Percentiles rank a stretch among this genome's conserved stretches.
These are phyloP conservation scores for Apis dorsata DNA, from an alignment of 1,140 invertebrate genomes.

Conservation along the genomic window DNA sequence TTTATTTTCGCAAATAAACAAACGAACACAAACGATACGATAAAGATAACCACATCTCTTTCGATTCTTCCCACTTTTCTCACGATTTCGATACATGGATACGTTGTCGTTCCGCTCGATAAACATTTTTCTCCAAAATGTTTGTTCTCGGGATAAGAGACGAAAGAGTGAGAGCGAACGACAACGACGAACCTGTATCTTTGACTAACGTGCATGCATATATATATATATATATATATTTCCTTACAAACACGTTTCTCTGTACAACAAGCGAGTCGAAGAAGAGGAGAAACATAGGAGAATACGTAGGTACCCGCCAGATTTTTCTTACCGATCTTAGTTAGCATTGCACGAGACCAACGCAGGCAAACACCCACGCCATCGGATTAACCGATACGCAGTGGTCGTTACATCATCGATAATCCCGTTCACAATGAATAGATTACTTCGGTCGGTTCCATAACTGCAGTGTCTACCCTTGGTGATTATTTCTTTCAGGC, in stretches of 20 bases:
- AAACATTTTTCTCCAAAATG: too few species aligned
- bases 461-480: conserved; percentile 74
- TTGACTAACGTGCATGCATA: conserved; percentile 18
- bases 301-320: conserved; percentile 31
- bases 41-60: not conserved
- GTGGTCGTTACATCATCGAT: not conserved
- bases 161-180: not conserved
- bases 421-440: conserved; percentile 29
- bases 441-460: conserved; percentile 1
- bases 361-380: not conserved
- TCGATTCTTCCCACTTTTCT: not conserved
- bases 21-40: too few species aligned
- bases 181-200: not conserved
- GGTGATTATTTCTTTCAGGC: conserved; percentile 81
- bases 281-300: conserved; percentile 5
- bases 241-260: not conserved
- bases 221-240: not conserved
- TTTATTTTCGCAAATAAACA: conserved; percentile 53
- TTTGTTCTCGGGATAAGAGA: too few species aligned
- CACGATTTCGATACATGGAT: too few species aligned
- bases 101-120: too few species aligned
- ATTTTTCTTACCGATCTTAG: not conserved
- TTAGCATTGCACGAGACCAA: not conserved
- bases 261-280: not conserved
- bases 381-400: not conserved